A percentile compares a stretch with the other conserved stretches of the same genome.
Conservation (phyloP, 1,140 invertebrate species). For the Luehdorfia chinensis region DNA sequence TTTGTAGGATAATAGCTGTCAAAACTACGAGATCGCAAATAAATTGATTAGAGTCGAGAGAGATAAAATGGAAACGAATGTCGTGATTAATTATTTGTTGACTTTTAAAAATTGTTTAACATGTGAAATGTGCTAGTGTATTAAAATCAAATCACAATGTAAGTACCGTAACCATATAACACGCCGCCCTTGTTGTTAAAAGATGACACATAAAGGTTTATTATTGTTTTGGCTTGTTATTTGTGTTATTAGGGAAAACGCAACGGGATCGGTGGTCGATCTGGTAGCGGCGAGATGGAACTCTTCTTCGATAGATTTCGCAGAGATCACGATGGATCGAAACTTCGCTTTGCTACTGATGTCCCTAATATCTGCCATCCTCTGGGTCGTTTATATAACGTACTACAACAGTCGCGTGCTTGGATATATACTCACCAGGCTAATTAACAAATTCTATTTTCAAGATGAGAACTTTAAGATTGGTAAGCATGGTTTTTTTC, state of each 20-base stretch:
- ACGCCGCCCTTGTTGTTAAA: conserved; percentile 8
- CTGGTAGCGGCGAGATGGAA: conserved; percentile 78
- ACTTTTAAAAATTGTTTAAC: conserved; percentile 32
- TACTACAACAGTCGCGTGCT: conserved; percentile 97
- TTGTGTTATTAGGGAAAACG: conserved; percentile 54
- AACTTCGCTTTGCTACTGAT: conserved; percentile 87
- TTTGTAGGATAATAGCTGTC: too few species aligned
- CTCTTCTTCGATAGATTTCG: conserved; percentile 78
- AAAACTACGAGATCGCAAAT: conserved; percentile 46
- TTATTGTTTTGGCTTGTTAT: conserved; percentile 33
- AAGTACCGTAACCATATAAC: conserved; percentile 34
- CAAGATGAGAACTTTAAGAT: conserved; percentile 93
- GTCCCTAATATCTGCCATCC: conserved; percentile 87
- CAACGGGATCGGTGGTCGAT: conserved; percentile 52
- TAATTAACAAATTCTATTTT: conserved; percentile 92
- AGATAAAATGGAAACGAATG: conserved; percentile 45
- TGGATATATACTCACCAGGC: conserved; percentile 92
- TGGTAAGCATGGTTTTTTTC: conserved; percentile 79
- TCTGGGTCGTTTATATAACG: conserved; percentile 95
- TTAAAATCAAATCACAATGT: conserved; percentile 40
- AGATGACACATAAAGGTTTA: conserved; percentile 37
- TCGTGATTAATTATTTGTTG: conserved; percentile 21
- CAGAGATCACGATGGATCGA: conserved; percentile 88
- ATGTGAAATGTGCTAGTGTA: conserved; percentile 49
- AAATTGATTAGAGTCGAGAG: conserved; percentile 54